phyloP scores from a whole-genome alignment of 2,888 invertebrate species.

The Lasioglossum marginatum region DNA sequence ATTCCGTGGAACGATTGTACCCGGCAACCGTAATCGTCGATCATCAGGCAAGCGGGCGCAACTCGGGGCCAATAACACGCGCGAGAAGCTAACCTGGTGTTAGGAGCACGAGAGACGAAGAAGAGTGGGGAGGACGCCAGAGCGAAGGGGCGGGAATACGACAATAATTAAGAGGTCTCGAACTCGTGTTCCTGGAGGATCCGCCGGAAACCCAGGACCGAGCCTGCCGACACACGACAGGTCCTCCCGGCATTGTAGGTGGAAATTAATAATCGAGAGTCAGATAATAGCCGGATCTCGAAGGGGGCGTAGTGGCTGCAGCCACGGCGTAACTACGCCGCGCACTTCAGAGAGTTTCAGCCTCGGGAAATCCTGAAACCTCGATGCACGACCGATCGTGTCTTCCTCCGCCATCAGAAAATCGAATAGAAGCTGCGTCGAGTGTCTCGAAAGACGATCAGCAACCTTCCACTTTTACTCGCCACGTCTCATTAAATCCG shows the following conservation, averaged over 20 bases:
- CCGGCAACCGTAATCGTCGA: conserved; percentile 18
- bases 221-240: conserved; percentile 43
- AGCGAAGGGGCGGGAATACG: conserved; percentile 23
- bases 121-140: background rate
- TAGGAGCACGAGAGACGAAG: background rate
- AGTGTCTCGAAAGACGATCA: background rate
- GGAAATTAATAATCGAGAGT: conserved; percentile 67
- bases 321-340: conserved; percentile 46
- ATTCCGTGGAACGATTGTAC: background rate
- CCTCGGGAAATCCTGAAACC: conserved; percentile 13
- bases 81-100: conserved; percentile 27
- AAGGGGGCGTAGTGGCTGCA: conserved; percentile 30
- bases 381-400: background rate
- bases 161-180: conserved; percentile 60
- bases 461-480: background rate
- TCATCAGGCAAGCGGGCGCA: conserved; percentile 18
- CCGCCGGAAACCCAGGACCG: conserved; percentile 38
- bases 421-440: background rate
- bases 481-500: conserved; percentile 54
- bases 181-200: conserved; percentile 45
- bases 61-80: conserved; percentile 34
- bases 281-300: conserved; percentile 65
- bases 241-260: conserved; percentile 56
- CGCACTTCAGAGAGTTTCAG: conserved; percentile 32
- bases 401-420: background rate